Evolutionary conservation across 2,888 invertebrate species (phyloP), one percentile per base, ranked within the genome.

Genomic region (Caenorhabditis sp.): DNA sequence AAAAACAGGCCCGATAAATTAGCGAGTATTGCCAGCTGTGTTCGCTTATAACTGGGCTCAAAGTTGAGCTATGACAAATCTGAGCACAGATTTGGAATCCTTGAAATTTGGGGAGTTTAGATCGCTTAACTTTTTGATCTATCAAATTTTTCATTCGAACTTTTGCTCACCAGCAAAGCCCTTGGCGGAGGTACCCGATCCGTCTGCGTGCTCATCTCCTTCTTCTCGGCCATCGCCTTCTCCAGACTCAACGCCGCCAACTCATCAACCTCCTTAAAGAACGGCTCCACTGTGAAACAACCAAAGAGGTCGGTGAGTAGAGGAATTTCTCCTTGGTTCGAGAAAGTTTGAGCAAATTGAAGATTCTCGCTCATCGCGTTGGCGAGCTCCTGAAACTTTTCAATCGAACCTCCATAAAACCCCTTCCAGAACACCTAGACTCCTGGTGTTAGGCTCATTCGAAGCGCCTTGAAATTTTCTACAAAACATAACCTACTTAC

Each of bases 321-420:
- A 8, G 91, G 89, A 63, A 89, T 87, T 63, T 87, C 86, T 10
- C 90, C 90, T 26, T 87, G 84, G 0, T 85, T 61, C 10, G 89
- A 90, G 80, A 91, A 90, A 2, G 91, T 90, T 61, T 90, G 91
- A 0, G 91, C 90, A 61, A 91, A 91, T 47, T 90, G 89, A 16
- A 91, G 81, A 61, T 91, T 91, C 72, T 91, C 91, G 51, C 88
- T 86, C 87, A 91, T 89, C 8, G 87, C 68, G 66, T 87, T 90
- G 28, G 91, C 90, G n/a, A 90, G 79, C 26, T 84, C 83, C 87
- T 89, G 80, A 19, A 86, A 56, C n/a, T n/a, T n/a, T n/a, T n/a
- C n/a, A n/a, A n/a, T n/a, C n/a, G n/a, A n/a, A n/a, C n/a, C n/a
- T n/a, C n/a, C n/a, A n/a, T n/a, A n/a, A n/a, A n/a, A n/a, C n/a